These are phyloP conservation scores for Drosophila basisetae DNA, from an alignment of 2,888 invertebrate genomes.

Conservation along the genomic window DNA sequence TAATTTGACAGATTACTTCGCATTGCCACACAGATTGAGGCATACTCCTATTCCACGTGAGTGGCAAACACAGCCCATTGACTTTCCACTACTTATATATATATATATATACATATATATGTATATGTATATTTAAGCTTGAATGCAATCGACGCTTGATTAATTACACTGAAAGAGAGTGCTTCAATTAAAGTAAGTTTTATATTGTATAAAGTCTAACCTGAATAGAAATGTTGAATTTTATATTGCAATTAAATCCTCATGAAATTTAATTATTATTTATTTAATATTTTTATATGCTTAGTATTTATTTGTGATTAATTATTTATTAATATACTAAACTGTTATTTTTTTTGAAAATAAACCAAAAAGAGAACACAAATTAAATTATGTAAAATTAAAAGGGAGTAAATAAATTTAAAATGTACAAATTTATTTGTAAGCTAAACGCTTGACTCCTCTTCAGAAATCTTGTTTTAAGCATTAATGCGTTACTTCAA, in stretches of 20 bases:
- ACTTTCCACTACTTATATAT: not conserved
- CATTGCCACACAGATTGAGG: conserved; percentile 31
- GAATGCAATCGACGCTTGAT: not conserved
- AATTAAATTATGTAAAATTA: not conserved
- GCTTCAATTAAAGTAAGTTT: not conserved
- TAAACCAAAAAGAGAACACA: not conserved
- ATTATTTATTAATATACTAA: not conserved
- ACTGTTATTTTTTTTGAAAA: not conserved
- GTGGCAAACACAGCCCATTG: conserved; percentile 1
- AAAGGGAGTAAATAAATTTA: accelerated
- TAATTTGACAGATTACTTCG: conserved; percentile 82
- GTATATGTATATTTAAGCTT: not conserved
- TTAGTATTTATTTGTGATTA: not conserved
- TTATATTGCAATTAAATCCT: not conserved
- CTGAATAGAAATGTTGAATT: not conserved
- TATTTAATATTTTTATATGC: not conserved
- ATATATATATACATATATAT: not conserved
- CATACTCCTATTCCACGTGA: conserved; percentile 13
- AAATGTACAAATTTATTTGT: not conserved
- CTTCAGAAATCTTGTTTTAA: not conserved
- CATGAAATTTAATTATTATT: no score
- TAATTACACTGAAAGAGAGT: conserved; percentile 4
- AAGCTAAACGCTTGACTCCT: no score
- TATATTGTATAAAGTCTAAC: not conserved
- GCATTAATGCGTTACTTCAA: not conserved